phyloP scores from a whole-genome alignment of 2,888 invertebrate species.

The Linnaemya vulpina region DNA sequence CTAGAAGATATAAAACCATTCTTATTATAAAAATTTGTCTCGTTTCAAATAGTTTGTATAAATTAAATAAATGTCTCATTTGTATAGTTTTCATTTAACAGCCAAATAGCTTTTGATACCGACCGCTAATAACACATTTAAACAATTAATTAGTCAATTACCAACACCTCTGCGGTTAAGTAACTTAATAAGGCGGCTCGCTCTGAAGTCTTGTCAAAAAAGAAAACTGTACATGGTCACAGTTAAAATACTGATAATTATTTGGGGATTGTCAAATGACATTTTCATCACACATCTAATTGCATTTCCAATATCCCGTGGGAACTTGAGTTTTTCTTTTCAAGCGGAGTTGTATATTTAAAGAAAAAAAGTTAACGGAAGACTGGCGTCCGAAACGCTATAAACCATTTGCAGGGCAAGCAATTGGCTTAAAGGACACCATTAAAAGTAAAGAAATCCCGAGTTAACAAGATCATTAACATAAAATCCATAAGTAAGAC shows the following conservation, averaged over 20 bases:
- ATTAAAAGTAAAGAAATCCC: slow-evolving; percentile 29
- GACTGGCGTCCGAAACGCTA: slow-evolving; percentile 74
- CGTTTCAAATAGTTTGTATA: slow-evolving; percentile 11
- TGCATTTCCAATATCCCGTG: slow-evolving; percentile 63
- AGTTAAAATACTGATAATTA: not conserved
- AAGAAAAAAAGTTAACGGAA: slow-evolving; percentile 73
- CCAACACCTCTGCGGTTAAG: slow-evolving; percentile 43
- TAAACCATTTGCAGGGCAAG: slow-evolving; percentile 75
- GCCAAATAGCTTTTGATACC: slow-evolving; percentile 57
- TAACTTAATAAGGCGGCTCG: slow-evolving; percentile 19
- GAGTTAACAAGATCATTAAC: slow-evolving; percentile 76
- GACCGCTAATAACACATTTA: slow-evolving; percentile 68
- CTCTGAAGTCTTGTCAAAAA: slow-evolving; percentile 56
- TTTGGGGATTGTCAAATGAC: slow-evolving; percentile 37
- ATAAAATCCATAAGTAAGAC: slow-evolving; percentile 44
- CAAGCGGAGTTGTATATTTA: not conserved
- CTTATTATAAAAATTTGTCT: not conserved
- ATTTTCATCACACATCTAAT: slow-evolving; percentile 51
- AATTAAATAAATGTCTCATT: slow-evolving; percentile 12
- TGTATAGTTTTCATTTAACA: slow-evolving; percentile 24
- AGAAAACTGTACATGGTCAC: slow-evolving; percentile 21
- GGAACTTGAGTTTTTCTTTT: slow-evolving; percentile 21
- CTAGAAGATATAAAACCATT: not conserved
- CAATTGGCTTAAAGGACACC: slow-evolving; percentile 22
- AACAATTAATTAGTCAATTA: slow-evolving; percentile 66